Conservation (phyloP, 1,140 invertebrate species). For the Panulirus ornatus region DNA sequence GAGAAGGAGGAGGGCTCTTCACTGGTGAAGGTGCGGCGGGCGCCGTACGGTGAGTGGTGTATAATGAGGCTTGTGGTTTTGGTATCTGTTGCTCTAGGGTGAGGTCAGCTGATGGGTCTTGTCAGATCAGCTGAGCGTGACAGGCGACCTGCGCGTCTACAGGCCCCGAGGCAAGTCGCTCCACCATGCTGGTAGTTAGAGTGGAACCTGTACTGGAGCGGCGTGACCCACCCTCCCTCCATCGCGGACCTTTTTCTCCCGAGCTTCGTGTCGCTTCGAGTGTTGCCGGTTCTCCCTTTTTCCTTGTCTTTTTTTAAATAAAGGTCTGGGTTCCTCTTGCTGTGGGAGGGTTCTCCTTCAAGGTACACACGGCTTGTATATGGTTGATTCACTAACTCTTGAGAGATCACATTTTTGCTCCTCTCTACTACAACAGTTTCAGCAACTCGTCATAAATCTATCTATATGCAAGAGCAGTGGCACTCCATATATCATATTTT, state of each 20-base stretch:
- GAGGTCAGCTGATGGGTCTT: constrained; percentile 32
- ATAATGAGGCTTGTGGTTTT: background rate
- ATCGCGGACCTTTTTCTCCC: too few relatives aligned
- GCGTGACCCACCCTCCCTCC: background rate
- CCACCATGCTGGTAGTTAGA: background rate
- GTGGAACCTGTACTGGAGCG: background rate
- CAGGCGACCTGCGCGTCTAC: constrained; percentile 18
- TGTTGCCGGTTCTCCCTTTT: background rate
- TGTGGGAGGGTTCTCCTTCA: too few relatives aligned
- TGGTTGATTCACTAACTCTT: too few relatives aligned
- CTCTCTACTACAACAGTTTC: too few relatives aligned
- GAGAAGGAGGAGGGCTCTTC: background rate
- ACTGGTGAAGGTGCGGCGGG: background rate
- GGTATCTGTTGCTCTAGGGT: background rate
- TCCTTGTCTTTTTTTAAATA: background rate
- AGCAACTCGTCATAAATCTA: too few relatives aligned
- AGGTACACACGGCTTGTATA: too few relatives aligned
- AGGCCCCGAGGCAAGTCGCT: background rate
- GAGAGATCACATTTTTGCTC: too few relatives aligned
- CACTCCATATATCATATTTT: too few relatives aligned
- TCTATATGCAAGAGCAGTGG: too few relatives aligned
- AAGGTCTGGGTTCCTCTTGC: too few relatives aligned
- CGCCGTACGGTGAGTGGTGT: too few relatives aligned
- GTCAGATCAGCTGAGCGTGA: constrained; percentile 33
- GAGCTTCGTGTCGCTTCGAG: too few relatives aligned